phyloP scores from a whole-genome alignment of 2,113 vertebrate species.

The Felis catus region DNA sequence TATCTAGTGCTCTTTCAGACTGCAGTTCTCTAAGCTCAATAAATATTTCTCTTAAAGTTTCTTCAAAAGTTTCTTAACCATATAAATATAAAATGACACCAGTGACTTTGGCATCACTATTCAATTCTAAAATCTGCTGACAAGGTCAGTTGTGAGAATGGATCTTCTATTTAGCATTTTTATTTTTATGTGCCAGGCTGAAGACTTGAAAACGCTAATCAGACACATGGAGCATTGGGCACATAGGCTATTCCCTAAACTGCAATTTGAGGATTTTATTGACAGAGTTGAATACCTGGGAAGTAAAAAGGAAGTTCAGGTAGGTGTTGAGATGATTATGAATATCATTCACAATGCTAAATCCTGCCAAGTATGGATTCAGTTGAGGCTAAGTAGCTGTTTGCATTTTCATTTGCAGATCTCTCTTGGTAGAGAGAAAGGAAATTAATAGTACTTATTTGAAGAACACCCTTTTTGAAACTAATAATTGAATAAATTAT shows the following conservation, averaged over 20 bases:
- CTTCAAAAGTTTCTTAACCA: constrained; percentile 32
- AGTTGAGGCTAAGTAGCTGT: constrained; percentile 27
- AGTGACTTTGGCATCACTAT: constrained; percentile 64
- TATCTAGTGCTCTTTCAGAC: neutral
- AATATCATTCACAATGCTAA: constrained; percentile 42
- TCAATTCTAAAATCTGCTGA: constrained; percentile 50
- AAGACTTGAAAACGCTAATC: constrained; percentile 92
- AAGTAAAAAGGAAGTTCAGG: constrained; percentile 97
- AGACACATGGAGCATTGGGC: constrained; percentile 98
- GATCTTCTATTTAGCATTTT: constrained; percentile 65
- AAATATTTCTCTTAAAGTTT: constrained; percentile 17
- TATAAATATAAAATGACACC: neutral
- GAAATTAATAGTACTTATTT: constrained; percentile 26
- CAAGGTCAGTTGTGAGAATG: neutral
- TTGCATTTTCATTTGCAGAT: constrained; percentile 48
- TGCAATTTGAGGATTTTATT: constrained; percentile 96
- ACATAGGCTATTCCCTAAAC: constrained; percentile 94
- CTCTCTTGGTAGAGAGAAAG: neutral
- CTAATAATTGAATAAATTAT: constrained; percentile 14
- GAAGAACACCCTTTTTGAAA: constrained; percentile 36
- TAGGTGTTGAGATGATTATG: constrained; percentile 71
- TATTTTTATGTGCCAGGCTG: constrained; percentile 85
- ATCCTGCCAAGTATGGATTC: neutral
- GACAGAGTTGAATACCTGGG: constrained; percentile 92
- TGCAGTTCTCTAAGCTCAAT: neutral